Base-by-base conservation (phyloP, 1,140 invertebrate genomes). In the Drosophila kanapiae region DNA sequence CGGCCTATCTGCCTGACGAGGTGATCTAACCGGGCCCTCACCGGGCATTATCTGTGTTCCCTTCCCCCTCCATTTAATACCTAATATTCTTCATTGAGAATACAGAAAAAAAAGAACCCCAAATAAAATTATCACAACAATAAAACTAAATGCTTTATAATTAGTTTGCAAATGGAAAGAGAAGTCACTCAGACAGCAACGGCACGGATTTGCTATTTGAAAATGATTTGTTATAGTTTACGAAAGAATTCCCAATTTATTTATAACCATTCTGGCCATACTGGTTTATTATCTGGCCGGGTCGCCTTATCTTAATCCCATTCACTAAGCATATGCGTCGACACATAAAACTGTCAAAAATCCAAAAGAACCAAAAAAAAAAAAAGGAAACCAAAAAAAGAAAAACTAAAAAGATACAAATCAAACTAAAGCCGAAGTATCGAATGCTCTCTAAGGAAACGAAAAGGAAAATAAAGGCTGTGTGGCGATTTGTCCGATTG, bases 61-160 rank as follows among this genome's bases (percentile, higher is more conserved):
- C 23, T 23, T 3, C 23, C 23, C 23, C 23, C 23, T 23, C 23
- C 3, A 47, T 60, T 43, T 23, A 37, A 18, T 54, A 59, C 58
- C 77, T 58, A 82, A 82, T 79, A 76, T 78, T 60, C 58, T 48
- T 9, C 49, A 49, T 49, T 27, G n/a, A 31, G 48, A 31, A 31
- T 35, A 40, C 23, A 80, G 75, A 47, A 57, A 56, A 67, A 61
- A 54, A 71, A 57, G n/a, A n/a, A n/a, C n/a, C 38, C 54, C 51
- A 42, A 61, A 65, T 47, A 62, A 90, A 74, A 91, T 88, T 88
- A 91, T 88, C 88, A 82, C 81, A 88, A 91, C 84, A 91, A 91
- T 88, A 91, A 91, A 91, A 80, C 84, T 88, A 91, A 91, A 91
- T 84, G 88, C 76, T 91, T 91, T 82, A 91, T 91, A 91, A 91